phyloP scores from a whole-genome alignment of 2,888 invertebrate species.

The Eristalinus aeneus region DNA sequence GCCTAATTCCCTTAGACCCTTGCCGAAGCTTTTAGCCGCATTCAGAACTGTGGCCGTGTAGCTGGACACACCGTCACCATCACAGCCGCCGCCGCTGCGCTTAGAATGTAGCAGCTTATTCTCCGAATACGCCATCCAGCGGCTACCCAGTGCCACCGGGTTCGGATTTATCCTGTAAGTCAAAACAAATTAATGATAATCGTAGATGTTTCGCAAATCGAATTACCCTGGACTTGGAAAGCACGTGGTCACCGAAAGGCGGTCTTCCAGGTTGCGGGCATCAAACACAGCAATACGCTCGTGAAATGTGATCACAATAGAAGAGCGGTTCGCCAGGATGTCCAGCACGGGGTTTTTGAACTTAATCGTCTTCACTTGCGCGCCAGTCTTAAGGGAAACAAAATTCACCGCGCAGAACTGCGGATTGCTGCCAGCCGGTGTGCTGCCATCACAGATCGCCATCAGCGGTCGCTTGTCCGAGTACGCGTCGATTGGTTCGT shows the following conservation, averaged over 20 bases:
- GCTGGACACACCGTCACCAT: constrained; percentile 92
- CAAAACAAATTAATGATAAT: background rate
- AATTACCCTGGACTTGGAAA: constrained; percentile 90
- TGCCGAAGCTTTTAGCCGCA: constrained; percentile 96
- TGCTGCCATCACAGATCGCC: constrained; percentile 93
- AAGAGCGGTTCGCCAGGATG: constrained; percentile 93
- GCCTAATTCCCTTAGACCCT: constrained; percentile 93
- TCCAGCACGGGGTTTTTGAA: constrained; percentile 95
- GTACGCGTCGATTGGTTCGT: constrained; percentile 85
- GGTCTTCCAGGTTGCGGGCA: constrained; percentile 92
- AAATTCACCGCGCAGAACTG: constrained; percentile 91
- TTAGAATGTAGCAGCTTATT: constrained; percentile 89
- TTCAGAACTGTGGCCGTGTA: constrained; percentile 96
- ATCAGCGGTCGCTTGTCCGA: constrained; percentile 92
- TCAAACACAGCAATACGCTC: constrained; percentile 96
- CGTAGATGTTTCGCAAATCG: background rate
- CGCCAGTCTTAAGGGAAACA: constrained; percentile 85
- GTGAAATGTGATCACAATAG: constrained; percentile 92
- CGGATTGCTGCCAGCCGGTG: constrained; percentile 84
- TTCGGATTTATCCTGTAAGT: constrained; percentile 83
- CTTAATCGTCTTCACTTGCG: constrained; percentile 89
- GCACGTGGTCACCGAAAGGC: constrained; percentile 93
- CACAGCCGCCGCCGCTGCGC: constrained; percentile 91
- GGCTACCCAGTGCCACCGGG: constrained; percentile 92
- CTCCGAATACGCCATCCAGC: constrained; percentile 93